Conservation (phyloP, 2,888 invertebrate species). For the Ctenicera cuprea region DNA sequence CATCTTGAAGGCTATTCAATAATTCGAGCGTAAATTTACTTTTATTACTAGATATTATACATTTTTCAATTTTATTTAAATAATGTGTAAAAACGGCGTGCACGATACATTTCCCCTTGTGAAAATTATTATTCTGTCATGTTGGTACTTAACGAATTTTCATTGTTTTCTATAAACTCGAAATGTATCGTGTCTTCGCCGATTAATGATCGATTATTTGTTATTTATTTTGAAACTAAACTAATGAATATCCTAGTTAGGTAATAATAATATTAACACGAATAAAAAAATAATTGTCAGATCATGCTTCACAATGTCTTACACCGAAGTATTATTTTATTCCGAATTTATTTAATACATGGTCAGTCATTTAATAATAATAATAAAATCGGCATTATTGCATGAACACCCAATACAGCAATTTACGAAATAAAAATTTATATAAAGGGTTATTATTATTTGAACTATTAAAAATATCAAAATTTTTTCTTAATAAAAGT, state of each 20-base stretch:
- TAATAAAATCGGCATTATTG: too few species aligned
- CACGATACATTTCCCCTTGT: neutral
- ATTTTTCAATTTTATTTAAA: constrained; percentile 25
- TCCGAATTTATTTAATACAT: neutral
- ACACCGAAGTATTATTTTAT: neutral
- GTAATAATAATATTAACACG: constrained; percentile 12
- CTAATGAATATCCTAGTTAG: constrained; percentile 27
- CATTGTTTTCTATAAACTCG: neutral
- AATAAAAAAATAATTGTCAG: constrained; percentile 3
- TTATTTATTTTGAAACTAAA: constrained; percentile 28
- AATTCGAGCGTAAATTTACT: constrained; percentile 9
- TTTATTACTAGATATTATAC: constrained; percentile 23
- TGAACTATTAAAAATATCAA: too few species aligned
- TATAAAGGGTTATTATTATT: too few species aligned
- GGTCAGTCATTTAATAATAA: neutral
- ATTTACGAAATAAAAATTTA: too few species aligned
- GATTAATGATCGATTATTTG: neutral
- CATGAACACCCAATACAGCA: too few species aligned
- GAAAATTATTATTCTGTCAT: neutral
- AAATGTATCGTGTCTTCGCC: neutral
- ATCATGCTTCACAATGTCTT: neutral
- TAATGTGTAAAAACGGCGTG: neutral
- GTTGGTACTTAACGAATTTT: constrained; percentile 12
- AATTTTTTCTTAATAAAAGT: too few species aligned
- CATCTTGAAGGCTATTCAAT: neutral